These are phyloP conservation scores for Halichondria panicea DNA, from an alignment of 37 sponge, comb jelly and placozoan genomes.

Conservation along the genomic window DNA sequence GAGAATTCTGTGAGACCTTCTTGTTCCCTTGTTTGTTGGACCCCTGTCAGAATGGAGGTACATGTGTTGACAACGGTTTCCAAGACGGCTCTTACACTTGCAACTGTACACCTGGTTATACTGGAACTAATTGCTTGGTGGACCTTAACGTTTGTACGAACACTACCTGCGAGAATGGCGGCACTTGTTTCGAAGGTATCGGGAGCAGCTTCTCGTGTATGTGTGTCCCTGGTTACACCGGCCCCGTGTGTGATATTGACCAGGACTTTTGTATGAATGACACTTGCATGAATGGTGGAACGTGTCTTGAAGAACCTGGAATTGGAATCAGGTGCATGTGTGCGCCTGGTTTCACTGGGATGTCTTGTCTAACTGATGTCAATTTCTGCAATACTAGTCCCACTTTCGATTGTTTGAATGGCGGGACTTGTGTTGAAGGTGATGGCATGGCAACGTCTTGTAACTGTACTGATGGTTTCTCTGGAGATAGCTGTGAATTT, in stretches of 20 bases:
- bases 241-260: constrained; percentile 22
- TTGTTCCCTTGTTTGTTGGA: constrained; percentile 27
- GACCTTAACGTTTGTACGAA: constrained; percentile 17
- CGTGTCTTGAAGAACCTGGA: constrained; percentile 44
- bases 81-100: constrained; percentile 24
- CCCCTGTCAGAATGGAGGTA: constrained; percentile 55
- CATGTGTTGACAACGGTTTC: constrained; percentile 17
- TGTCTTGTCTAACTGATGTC: constrained; percentile 24
- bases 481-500: constrained; percentile 23
- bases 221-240: constrained; percentile 29
- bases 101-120: constrained; percentile 33
- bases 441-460: constrained; percentile 23
- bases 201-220: constrained; percentile 15
- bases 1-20: constrained; percentile 24
- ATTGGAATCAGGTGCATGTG: constrained; percentile 24
- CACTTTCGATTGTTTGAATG: constrained; percentile 34
- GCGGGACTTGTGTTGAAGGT: constrained; percentile 62
- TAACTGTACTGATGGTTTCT: constrained; percentile 31
- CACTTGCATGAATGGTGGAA: constrained; percentile 58
- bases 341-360: constrained; percentile 42
- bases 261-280: constrained; percentile 20
- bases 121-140: constrained; percentile 10
- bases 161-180: constrained; percentile 24
- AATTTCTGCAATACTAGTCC: constrained; percentile 49
- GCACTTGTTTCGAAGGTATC: constrained; percentile 27